These are phyloP conservation scores for Scolopax mira DNA, from an alignment of 2,113 vertebrate species.

Conservation along the genomic window DNA sequence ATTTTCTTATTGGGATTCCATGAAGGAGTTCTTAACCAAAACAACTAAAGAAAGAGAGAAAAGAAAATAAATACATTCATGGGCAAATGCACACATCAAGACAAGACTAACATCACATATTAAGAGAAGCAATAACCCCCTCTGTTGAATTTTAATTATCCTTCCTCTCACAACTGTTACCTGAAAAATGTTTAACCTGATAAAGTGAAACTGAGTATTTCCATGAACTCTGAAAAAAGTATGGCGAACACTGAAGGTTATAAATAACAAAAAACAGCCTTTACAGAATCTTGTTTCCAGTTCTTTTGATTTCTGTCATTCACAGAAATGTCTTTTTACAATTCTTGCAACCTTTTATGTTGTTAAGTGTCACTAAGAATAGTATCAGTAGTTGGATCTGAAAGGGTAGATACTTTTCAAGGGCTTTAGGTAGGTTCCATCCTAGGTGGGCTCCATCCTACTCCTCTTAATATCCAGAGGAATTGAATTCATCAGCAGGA, in stretches of 20 bases:
- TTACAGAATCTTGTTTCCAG: not conserved
- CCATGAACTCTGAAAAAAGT: not conserved
- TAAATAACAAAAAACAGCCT: not conserved
- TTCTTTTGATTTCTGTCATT: not conserved
- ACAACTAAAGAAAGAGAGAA: not conserved
- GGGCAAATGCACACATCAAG: not conserved
- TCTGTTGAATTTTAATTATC: not conserved
- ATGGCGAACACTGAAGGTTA: not conserved
- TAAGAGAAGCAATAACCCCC: not conserved
- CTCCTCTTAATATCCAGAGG: not conserved
- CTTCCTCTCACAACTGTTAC: not conserved
- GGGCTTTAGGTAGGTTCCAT: not conserved
- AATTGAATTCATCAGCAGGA: not conserved
- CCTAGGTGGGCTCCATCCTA: not conserved
- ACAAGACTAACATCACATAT: not conserved
- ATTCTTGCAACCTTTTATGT: not conserved
- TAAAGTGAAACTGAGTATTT: not conserved
- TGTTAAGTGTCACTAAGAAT: not conserved
- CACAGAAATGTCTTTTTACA: constrained; percentile 1
- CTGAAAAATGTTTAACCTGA: not conserved
- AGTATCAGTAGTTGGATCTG: not conserved
- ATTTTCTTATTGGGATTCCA: constrained; percentile 11
- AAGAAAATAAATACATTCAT: not conserved
- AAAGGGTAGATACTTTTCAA: not conserved
- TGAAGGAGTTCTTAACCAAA: not conserved